Base-by-base conservation (phyloP, 2,797 vertebrate species). In the Halcyon chelicuti region DNA sequence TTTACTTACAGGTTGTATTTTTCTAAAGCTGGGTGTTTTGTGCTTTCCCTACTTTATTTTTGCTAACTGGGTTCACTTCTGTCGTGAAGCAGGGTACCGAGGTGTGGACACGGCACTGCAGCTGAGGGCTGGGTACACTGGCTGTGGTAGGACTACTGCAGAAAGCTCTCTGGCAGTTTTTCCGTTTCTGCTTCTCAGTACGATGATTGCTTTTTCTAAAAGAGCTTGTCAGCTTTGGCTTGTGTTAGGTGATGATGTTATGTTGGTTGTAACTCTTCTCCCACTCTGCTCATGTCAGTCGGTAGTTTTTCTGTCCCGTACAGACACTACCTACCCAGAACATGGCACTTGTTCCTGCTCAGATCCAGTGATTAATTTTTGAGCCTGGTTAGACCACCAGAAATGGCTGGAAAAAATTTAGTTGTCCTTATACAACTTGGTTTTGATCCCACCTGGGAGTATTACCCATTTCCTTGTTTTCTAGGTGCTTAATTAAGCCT, bases 161-260 rank as follows among this genome's bases (percentile, higher is more conserved):
- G 20, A 1, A 28, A 14, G 16, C 0, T 3, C 65, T 52, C 1
- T 0, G 72, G 42, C 67, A 78, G 1, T 7, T 18, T 65, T n/a
- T 66, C 62, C 33, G 0, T 3, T 60, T 73, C 86, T 55, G 39
- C 37, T 4, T 5, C 39, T 35, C 46, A 3, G 28, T 2, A 0
- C 14, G 52, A 21, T 17, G 39, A 19, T 12, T 39, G 35, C 52
- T 55, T 29, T 73, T 66, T 18, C 39, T 39, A 9, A 5, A 66
- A 80, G 68, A 63, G 39, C 42, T 65, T 70, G 55, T 61, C 46
- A 25, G 60, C 2, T 0, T 2, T 14, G 9, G 39, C 33, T 14
- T 16, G 20, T 40, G 62, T 22, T 58, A 14, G 58, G 23, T 16
- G 25, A 39, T 4, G 33, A 2, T 74, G 26, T 49, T 73, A 8